A percentile compares a stretch with the other conserved stretches of the same genome.
These are phyloP conservation scores for Liasis olivaceus DNA, from an alignment of 2,797 vertebrate species.

Conservation along the genomic window DNA sequence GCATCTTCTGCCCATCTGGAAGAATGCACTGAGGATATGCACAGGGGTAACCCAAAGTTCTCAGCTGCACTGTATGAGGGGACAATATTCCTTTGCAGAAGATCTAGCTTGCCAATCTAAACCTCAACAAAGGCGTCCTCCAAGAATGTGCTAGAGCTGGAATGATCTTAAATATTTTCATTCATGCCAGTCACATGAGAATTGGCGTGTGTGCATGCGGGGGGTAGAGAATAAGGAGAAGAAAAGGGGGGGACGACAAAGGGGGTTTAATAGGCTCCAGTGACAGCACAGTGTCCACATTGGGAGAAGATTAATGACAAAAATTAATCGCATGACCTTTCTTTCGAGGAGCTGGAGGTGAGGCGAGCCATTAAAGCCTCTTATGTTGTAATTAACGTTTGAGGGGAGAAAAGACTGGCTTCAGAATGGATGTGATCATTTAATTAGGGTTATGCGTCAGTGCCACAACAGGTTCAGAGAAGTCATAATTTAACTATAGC, in stretches of 20 bases:
- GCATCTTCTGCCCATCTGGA: background rate
- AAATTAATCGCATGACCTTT: conserved; percentile 93
- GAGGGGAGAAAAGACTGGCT: conserved; percentile 85
- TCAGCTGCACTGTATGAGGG: background rate
- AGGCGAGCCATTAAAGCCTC: conserved; percentile 93
- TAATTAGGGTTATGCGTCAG: conserved; percentile 94
- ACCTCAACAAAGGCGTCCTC: conserved; percentile 26
- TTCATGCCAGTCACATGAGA: conserved; percentile 72
- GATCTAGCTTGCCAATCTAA: rapidly evolving
- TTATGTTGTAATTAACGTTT: conserved; percentile 95
- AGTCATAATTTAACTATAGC: conserved; percentile 86
- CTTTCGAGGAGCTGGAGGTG: conserved; percentile 91
- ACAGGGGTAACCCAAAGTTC: background rate
- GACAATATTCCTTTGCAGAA: background rate
- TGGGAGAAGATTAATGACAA: conserved; percentile 91
- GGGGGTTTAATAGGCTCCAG: conserved; percentile 82
- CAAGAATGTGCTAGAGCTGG: conserved; percentile 50
- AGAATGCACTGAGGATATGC: background rate
- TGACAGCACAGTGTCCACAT: conserved; percentile 88
- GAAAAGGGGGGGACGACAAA: conserved; percentile 73
- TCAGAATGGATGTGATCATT: conserved; percentile 89
- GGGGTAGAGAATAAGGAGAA: conserved; percentile 55
- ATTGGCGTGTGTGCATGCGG: conserved; percentile 50
- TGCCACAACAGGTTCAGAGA: conserved; percentile 88
- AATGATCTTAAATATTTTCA: conserved; percentile 78